These are phyloP conservation scores for Terrapene triunguis DNA, from an alignment of 2,113 vertebrate genomes.

Conservation along the genomic window DNA sequence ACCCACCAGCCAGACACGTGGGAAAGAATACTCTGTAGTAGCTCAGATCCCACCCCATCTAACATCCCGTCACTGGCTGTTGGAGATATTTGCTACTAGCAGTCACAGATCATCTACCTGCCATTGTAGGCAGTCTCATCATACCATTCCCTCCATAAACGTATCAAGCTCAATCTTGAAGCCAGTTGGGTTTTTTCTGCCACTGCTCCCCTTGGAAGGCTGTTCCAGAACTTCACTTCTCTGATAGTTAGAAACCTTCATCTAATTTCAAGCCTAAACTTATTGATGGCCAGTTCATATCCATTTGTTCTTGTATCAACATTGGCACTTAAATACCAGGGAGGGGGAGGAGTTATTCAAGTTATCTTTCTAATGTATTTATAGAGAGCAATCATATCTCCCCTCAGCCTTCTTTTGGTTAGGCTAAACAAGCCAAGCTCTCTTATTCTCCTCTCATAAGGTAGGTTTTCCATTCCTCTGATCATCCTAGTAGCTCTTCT, in stretches of 20 bases:
- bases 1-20: neutral
- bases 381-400: neutral
- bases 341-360: no score
- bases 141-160: neutral
- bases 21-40: neutral
- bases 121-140: neutral
- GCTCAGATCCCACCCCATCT: neutral
- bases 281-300: neutral
- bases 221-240: neutral
- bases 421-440: neutral
- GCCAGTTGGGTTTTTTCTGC: neutral
- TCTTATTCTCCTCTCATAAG: neutral
- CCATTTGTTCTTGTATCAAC: neutral
- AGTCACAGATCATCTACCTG: neutral
- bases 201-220: neutral
- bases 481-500: neutral
- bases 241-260: neutral
- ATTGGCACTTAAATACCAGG: neutral
- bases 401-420: neutral
- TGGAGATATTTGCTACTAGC: neutral
- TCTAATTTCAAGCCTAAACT: neutral
- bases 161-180: neutral
- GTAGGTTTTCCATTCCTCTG: neutral
- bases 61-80: neutral
- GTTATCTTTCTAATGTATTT: neutral